Base-by-base conservation (phyloP, 2,797 vertebrate species). In the Ptychobarbus kaznakovi region DNA sequence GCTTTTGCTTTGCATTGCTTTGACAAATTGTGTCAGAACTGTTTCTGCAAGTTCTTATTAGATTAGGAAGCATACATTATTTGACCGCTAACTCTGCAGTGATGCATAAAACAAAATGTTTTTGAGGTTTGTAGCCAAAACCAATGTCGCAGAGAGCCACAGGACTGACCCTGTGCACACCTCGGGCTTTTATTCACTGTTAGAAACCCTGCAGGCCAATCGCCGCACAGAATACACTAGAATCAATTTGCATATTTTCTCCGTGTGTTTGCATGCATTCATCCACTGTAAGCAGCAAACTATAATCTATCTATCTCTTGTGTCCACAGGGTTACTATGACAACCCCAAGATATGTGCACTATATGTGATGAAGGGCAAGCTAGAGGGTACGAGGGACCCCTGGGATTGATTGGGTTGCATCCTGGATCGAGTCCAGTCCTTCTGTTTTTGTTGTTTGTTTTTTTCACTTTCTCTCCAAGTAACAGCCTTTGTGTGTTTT, bases 331-430 rank as follows among this genome's bases (percentile, higher is more conserved):
- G 98, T 93, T 99, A 99, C 92, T 99, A 99, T 90, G 98, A 99
- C 95, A 99, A 99, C 95, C 98, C 98, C 0, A 99, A 99, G 94
- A 93, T 99, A 88, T 99, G 98, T 88, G 98, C 97, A 15, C 95
- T 99, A 12, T 99, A 98, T 66, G 97, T 99, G 83, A 97, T 99
- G 95, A 97, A 98, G 90, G 98, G 98, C 90, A 98, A 97, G 80
- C 92, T 95, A 91, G 98, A 99, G 82, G 97, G 98, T 99, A 93
- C 96, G 96, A 28, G 28, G 9, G 38, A 44, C 25, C 76, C 40
- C 25, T 58, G 10, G 12, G 66, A 72, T 80, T 73, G 53, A 4
- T 61, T 35, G 20, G 20, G 51, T 18, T 72, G 20, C 28, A 35
- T 66, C 16, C 16, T 35, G 1, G 3, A 35, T 66, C 7, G 9